Conservation (phyloP, 2,113 vertebrate genomes). For the Callithrix jacchus region DNA sequence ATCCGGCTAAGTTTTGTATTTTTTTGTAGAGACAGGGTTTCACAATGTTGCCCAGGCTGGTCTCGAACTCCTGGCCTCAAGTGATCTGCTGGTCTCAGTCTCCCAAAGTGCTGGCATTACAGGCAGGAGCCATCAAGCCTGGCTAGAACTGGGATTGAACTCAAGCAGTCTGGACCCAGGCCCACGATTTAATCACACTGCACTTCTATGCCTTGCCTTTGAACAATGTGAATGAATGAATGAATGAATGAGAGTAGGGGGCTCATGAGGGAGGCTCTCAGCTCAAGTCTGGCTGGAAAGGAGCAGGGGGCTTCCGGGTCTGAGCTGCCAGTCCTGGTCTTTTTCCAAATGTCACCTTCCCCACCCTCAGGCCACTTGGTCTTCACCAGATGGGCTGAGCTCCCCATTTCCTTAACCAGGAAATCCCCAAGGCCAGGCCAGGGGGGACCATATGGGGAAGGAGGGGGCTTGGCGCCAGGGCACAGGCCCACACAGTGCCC, state of each 20-base stretch:
- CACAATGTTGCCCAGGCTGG: too few species aligned
- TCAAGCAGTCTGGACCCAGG: neutral
- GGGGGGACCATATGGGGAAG: neutral
- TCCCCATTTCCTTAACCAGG: neutral
- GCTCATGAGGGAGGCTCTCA: neutral
- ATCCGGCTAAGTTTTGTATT: too few species aligned
- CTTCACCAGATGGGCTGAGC: neutral
- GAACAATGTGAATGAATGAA: neutral
- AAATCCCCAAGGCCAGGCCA: slow-evolving; percentile 27
- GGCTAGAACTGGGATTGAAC: neutral
- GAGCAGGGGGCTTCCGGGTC: neutral
- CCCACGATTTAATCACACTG: neutral
- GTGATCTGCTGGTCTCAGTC: too few species aligned
- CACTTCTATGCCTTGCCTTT: neutral
- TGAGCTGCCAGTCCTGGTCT: neutral
- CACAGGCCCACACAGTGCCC: too few species aligned
- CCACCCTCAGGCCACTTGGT: neutral
- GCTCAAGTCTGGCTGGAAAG: neutral
- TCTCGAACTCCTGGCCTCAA: too few species aligned
- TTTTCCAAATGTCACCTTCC: neutral
- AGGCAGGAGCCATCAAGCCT: too few species aligned
- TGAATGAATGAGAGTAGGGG: neutral
- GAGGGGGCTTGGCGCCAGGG: neutral
- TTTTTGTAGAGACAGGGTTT: too few species aligned
- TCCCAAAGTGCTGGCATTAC: too few species aligned